These are phyloP conservation scores for Microplitis manilae DNA, from an alignment of 2,888 invertebrate genomes.

Conservation along the genomic window DNA sequence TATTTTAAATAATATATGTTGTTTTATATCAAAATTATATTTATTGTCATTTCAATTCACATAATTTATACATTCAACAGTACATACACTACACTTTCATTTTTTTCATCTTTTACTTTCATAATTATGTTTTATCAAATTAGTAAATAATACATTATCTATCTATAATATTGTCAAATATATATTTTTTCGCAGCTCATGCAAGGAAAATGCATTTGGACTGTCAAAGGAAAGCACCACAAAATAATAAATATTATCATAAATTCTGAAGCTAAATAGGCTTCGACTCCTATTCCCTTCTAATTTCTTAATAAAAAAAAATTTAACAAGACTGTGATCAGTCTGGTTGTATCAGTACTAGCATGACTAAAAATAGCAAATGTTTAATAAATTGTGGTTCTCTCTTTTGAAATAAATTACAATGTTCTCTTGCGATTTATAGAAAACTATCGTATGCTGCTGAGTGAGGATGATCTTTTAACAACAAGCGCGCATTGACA, in stretches of 20 bases:
- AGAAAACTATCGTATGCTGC: too few relatives aligned
- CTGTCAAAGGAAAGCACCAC: not conserved
- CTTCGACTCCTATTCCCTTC: not conserved
- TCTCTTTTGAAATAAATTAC: too few relatives aligned
- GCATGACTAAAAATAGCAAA: too few relatives aligned
- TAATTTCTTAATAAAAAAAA: not conserved
- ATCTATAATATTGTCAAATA: conserved; percentile 3
- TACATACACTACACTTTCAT: conserved; percentile 63
- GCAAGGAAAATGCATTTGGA: not conserved
- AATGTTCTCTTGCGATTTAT: too few relatives aligned
- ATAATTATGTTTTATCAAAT: conserved; percentile 54
- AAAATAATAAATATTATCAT: not conserved
- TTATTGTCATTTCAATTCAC: conserved; percentile 69
- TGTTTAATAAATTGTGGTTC: too few relatives aligned
- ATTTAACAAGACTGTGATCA: too few relatives aligned
- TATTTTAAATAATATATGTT: not conserved
- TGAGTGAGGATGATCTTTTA: too few relatives aligned
- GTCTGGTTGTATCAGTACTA: too few relatives aligned
- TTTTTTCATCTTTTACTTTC: conserved; percentile 61
- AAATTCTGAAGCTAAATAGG: not conserved
- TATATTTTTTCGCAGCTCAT: conserved; percentile 11
- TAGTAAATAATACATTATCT: conserved; percentile 34
- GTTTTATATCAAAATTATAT: conserved; percentile 68
- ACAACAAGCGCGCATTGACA: too few relatives aligned
- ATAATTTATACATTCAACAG: conserved; percentile 65